A percentile compares a stretch with the other conserved stretches of the same genome.
phyloP scores from a whole-genome alignment of 2,888 invertebrate genomes.

The Polymixis lichenea region DNA sequence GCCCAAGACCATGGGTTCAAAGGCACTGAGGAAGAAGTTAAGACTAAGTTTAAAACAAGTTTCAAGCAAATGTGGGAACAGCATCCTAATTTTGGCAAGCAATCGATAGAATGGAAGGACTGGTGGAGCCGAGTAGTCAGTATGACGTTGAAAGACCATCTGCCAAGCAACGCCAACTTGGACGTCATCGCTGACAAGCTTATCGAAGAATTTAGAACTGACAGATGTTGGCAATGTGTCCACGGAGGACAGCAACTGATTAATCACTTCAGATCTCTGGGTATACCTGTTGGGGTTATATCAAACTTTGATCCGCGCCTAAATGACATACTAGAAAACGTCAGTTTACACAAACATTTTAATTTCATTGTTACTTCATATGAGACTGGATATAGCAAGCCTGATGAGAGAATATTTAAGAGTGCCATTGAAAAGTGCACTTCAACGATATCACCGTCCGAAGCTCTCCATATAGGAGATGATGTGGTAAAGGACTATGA shows the following conservation, averaged over 20 bases:
- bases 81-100: conserved; percentile 95
- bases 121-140: conserved; percentile 95
- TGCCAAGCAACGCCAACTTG: conserved; percentile 75
- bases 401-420: conserved; percentile 93
- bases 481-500: conserved; percentile 93
- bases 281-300: conserved; percentile 93
- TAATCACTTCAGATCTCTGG: conserved; percentile 87
- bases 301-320: conserved; percentile 97
- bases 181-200: conserved; percentile 90
- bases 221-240: conserved; percentile 93
- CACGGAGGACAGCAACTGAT: conserved; percentile 93
- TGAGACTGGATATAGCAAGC: conserved; percentile 93
- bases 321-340: conserved; percentile 91
- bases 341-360: conserved; percentile 93
- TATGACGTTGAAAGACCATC: conserved; percentile 91
- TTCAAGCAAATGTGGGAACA: conserved; percentile 92
- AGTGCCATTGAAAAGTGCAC: conserved; percentile 89
- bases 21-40: conserved; percentile 88
- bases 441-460: conserved; percentile 85
- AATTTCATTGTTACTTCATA: conserved; percentile 96
- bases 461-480: conserved; percentile 96
- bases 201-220: conserved; percentile 93
- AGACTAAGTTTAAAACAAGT: conserved; percentile 92
- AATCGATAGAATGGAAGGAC: conserved; percentile 93
- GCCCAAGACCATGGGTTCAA: conserved; percentile 93